Percentiles rank a stretch among this genome's conserved stretches.
Conservation (phyloP, 2,797 vertebrate species). For the Sciaenops ocellatus region DNA sequence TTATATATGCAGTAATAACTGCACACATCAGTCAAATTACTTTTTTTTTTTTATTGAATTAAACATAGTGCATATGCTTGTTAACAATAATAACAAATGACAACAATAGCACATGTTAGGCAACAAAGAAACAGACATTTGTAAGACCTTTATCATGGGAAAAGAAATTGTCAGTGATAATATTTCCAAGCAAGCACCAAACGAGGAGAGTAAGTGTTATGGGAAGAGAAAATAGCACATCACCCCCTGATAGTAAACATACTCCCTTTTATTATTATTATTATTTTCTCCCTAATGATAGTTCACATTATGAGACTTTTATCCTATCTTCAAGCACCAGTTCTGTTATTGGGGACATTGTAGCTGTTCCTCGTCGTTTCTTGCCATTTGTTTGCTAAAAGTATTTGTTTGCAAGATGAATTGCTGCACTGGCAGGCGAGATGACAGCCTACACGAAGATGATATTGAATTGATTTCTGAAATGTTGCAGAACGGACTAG, state of each 20-base stretch:
- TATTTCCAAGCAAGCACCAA: slow-evolving; percentile 66
- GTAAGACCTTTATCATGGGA: slow-evolving; percentile 54
- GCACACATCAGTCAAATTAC: slow-evolving; percentile 88
- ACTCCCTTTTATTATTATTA: slow-evolving; percentile 71
- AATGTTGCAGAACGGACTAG: slow-evolving; percentile 92
- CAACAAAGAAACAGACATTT: slow-evolving; percentile 69
- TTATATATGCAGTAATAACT: slow-evolving; percentile 68
- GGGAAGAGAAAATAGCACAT: slow-evolving; percentile 72
- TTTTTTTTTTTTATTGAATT: slow-evolving; percentile 81
- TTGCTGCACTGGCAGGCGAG: slow-evolving; percentile 84
- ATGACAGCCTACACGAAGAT: slow-evolving; percentile 92
- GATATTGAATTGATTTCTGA: slow-evolving; percentile 96
- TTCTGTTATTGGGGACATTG: slow-evolving; percentile 74
- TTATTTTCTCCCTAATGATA: slow-evolving; percentile 77
- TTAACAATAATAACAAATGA: slow-evolving; percentile 81
- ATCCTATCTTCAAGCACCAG: slow-evolving; percentile 74
- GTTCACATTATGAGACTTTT: slow-evolving; percentile 77
- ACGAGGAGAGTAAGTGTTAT: slow-evolving; percentile 59
- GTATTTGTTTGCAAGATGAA: slow-evolving; percentile 91
- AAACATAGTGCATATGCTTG: slow-evolving; percentile 83
- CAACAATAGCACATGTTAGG: slow-evolving; percentile 58
- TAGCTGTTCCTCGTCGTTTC: slow-evolving; percentile 72
- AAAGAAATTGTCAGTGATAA: slow-evolving; percentile 70
- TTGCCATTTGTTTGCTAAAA: slow-evolving; percentile 86
- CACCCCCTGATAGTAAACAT: slow-evolving; percentile 72